phyloP scores from a whole-genome alignment of 1,140 invertebrate species.

The Sitobion miscanthi region DNA sequence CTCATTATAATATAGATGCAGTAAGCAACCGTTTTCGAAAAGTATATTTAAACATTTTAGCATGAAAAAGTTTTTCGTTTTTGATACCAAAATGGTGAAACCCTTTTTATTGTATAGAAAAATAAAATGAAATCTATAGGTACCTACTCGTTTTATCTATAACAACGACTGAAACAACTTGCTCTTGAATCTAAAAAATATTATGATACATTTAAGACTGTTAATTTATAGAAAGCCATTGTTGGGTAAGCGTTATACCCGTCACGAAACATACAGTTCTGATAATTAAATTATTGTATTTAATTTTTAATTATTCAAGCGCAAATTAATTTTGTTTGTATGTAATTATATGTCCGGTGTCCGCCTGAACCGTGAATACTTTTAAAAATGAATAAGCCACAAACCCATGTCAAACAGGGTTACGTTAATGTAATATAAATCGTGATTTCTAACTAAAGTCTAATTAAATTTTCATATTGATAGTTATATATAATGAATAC shows the following conservation, averaged over 20 bases:
- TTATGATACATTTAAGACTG: background rate
- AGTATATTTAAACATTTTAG: too few species aligned
- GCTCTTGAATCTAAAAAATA: background rate
- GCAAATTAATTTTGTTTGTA: conserved; percentile 7
- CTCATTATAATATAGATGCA: too few species aligned
- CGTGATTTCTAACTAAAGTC: background rate
- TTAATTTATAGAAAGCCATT: background rate
- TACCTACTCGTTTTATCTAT: background rate
- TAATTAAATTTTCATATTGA: conserved; percentile 2
- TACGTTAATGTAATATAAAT: background rate
- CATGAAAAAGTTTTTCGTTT: too few species aligned
- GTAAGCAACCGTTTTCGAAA: too few species aligned
- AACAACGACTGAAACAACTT: background rate
- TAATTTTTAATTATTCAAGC: conserved; percentile 19
- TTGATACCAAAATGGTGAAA: too few species aligned
- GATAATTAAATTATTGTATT: conserved; percentile 18
- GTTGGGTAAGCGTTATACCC: background rate
- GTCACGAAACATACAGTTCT: conserved; percentile 6
- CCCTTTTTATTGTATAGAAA: background rate
- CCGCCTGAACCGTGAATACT: background rate
- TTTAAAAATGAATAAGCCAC: conserved; percentile 11
- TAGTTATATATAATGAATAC: background rate
- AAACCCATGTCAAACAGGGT: conserved; percentile 13
- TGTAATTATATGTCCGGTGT: background rate
- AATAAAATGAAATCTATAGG: too few species aligned